Percentiles rank a stretch among this genome's conserved stretches.
These are phyloP conservation scores for Mycetomoellerius zeteki DNA, from an alignment of 1,140 invertebrate genomes.

Conservation along the genomic window DNA sequence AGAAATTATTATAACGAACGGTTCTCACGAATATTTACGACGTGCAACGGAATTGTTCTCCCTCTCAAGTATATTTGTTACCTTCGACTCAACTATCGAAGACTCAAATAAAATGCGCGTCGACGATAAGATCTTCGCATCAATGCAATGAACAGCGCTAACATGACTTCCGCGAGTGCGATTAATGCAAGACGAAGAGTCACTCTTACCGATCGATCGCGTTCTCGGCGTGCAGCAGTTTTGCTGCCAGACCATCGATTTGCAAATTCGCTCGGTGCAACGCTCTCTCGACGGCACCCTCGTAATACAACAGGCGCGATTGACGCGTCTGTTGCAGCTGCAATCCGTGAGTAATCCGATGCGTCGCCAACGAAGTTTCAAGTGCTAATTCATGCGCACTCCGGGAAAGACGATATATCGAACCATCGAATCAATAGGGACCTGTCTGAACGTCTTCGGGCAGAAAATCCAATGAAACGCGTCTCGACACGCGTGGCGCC, in stretches of 20 bases:
- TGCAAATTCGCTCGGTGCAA: conserved; percentile 66
- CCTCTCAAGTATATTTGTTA: not conserved
- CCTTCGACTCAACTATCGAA: conserved; percentile 5
- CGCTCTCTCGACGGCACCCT: conserved; percentile 58
- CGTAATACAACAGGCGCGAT: conserved; percentile 69
- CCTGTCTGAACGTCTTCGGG: conserved; percentile 81
- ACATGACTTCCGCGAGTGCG: conserved; percentile 41
- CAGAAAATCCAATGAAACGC: conserved; percentile 84
- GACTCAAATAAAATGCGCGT: conserved; percentile 21
- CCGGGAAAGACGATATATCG: conserved; percentile 78
- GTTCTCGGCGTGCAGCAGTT: conserved; percentile 33
- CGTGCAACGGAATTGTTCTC: not conserved
- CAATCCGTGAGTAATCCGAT: conserved; percentile 72
- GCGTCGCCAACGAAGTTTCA: conserved; percentile 66
- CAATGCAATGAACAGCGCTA: conserved; percentile 10
- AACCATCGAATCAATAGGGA: conserved; percentile 79
- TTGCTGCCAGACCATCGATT: conserved; percentile 54
- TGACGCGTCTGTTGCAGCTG: conserved; percentile 69
- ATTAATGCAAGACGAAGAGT: conserved; percentile 44
- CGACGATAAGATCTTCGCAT: conserved; percentile 2
- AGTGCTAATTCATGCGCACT: conserved; percentile 80
- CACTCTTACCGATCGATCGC: conserved; percentile 35
- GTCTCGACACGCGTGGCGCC: conserved; percentile 81
- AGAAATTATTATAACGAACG: conserved; percentile 60
- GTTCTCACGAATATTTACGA: conserved; percentile 29